Conservation (phyloP, 2,113 vertebrate species). For the Rhabdomys dilectus region DNA sequence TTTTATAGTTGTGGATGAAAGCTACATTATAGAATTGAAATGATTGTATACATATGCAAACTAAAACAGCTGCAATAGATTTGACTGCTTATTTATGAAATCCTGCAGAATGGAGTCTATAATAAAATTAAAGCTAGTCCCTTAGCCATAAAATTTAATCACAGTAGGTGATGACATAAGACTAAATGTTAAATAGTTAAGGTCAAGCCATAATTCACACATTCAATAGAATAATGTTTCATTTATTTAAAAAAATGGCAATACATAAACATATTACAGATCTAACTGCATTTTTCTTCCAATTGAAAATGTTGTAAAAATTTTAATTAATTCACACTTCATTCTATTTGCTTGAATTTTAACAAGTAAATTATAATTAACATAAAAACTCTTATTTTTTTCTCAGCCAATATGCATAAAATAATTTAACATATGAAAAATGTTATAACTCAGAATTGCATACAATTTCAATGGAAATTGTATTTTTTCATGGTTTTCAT, state of each 20-base stretch:
- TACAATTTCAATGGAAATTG: neutral
- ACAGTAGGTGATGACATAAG: neutral
- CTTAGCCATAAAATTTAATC: slow-evolving; percentile 61
- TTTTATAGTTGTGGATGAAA: slow-evolving; percentile 60
- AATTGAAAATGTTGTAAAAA: slow-evolving; percentile 57
- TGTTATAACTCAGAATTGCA: slow-evolving; percentile 8
- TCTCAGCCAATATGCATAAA: neutral
- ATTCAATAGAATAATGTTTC: neutral
- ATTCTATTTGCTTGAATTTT: slow-evolving; percentile 30
- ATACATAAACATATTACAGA: slow-evolving; percentile 51
- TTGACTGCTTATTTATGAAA: slow-evolving; percentile 76
- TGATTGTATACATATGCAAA: slow-evolving; percentile 71
- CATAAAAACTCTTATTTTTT: neutral
- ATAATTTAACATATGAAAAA: neutral
- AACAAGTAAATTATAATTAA: neutral
- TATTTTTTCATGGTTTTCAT: slow-evolving; percentile 19
- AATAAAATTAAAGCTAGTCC: slow-evolving; percentile 62
- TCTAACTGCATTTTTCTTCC: slow-evolving; percentile 5
- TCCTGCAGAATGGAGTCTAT: slow-evolving; percentile 45
- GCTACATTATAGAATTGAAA: slow-evolving; percentile 30
- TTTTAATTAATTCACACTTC: slow-evolving; percentile 43
- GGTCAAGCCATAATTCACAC: slow-evolving; percentile 65
- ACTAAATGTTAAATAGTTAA: slow-evolving; percentile 64
- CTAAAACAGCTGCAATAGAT: slow-evolving; percentile 64
- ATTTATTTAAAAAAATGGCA: slow-evolving; percentile 19